Base-by-base conservation (phyloP, 2,888 invertebrate genomes). In the Onchidella celtica region DNA sequence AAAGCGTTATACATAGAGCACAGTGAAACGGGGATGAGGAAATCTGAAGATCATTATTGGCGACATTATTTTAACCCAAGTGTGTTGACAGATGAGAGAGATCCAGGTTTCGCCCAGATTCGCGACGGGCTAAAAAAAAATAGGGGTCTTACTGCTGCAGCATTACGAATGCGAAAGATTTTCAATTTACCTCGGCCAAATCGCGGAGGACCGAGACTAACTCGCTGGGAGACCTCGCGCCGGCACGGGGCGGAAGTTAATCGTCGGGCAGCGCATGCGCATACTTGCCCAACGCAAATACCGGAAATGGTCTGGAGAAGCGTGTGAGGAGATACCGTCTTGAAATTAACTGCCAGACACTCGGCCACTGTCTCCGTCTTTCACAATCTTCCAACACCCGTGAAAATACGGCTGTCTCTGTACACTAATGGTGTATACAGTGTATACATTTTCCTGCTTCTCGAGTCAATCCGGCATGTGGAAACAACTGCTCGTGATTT, bases 181-280 rank as follows among this genome's bases (percentile, higher is more conserved):
- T 47, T 47, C 17, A 47, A 47, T 47, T 47, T 47, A 47, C 47
- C 17, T 17, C 17, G 9, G 47, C 47, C 9, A 47, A 17, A 47
- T 47, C 47, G 6, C 9, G 17, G 47, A 47, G 47, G 17, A 17
- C 6, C 9, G 47, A 47, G 47, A 70, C 27, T 38, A 70, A 70
- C 70, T 29, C 47, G 27, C 69, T 70, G 2, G 21, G 47, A 55
- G 47, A 70, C 70, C 47, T 29, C 70, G 70, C 27, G 17, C 70
- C 29, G 29, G 70, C 47, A 11, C 11, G 55, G 70, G 47, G 14
- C 70, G 70, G 55, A 70, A 70, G 70, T 70, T 29, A 70, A 47
- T 70, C 55, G 47, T 47, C 40, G 70, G 47, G 29, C 29, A 70
- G 38, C 70, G 29, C 55, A 70, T 70, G 70, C 70, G 55, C 70